A percentile compares a stretch with the other conserved stretches of the same genome.
Conservation (phyloP, 2,113 vertebrate species). For the Porphyrio hochstetteri region DNA sequence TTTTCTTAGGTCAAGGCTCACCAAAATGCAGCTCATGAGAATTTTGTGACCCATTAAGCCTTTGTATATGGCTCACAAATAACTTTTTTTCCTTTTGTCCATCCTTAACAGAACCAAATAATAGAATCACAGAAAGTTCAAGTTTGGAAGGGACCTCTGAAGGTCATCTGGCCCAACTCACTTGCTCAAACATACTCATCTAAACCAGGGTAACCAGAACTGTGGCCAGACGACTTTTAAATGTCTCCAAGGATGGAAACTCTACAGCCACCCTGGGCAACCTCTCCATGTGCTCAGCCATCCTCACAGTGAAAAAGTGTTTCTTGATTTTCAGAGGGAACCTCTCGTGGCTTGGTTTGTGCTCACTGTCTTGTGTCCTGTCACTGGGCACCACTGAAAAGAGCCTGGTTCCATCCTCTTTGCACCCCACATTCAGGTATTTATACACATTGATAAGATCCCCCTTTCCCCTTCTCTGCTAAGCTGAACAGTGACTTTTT, state of each 20-base stretch:
- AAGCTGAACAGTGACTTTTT: neutral
- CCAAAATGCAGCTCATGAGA: neutral
- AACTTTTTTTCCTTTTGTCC: neutral
- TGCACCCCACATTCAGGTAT: neutral
- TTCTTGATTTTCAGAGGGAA: neutral
- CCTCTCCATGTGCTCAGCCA: neutral
- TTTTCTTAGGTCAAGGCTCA: neutral
- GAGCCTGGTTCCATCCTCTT: neutral
- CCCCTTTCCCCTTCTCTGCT: neutral
- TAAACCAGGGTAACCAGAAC: neutral
- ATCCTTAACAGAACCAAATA: neutral
- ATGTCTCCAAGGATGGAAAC: neutral
- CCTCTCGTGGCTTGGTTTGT: neutral
- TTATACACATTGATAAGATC: neutral
- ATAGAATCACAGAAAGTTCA: neutral
- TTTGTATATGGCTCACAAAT: neutral
- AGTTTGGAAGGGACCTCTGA: neutral
- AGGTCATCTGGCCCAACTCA: neutral
- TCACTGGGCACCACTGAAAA: neutral
- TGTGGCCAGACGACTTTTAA: neutral
- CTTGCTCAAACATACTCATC: rapidly evolving
- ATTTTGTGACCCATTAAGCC: neutral
- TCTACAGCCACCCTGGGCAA: neutral
- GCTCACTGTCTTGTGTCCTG: neutral
- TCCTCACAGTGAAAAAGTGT: neutral